Evolutionary conservation across 2,113 vertebrate species (phyloP), one percentile per base, ranked within the genome.

Genomic region (Apeltes quadracus): DNA sequence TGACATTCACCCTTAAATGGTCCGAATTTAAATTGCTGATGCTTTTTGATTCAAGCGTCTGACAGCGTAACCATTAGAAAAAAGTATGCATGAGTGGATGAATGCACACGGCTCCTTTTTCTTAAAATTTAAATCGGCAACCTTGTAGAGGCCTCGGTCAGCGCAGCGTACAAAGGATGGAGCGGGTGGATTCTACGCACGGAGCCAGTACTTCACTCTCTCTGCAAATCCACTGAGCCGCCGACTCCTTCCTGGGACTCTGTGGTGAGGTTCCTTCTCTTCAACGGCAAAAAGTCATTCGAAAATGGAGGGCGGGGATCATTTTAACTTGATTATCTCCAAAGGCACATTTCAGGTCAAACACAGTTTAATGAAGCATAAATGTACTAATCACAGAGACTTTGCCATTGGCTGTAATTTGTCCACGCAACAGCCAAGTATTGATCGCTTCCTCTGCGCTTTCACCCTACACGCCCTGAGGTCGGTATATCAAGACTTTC

Each of bases 401-500:
- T 75, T 87, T 87, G 79, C 86, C 84, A 69, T 14, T 61, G 89
- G 87, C 70, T 61, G 14, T 29, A 67, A 79, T 68, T 78, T 43
- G 75, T 54, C 38, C 22, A 41, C 10, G 13, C 56, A 67, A 81
- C 66, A 79, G 56, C 38, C 57, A 72, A 63, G 58, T 75, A 59
- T 78, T 72, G 67, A 75, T 76, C 67, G 38, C 82, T 50, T 79
- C 48, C 54, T 72, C 25, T 22, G 22, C 39, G 38, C 16, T 70
- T 81, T 84, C 56, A 38, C 53, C 25, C 34, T 44, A 23, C 16
- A 15, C 59, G 34, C 79, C 68, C 59, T 56, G 61, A 74, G 78
- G 78, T 62, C 56, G 44, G 61, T 41, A 58, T 32, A 54, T 50
- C 36, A 59, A 59, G 58, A 69, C 48, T 64, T 71, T 54, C 32